Conservation (phyloP, 2,113 vertebrate genomes). For the Gavialis gangeticus region DNA sequence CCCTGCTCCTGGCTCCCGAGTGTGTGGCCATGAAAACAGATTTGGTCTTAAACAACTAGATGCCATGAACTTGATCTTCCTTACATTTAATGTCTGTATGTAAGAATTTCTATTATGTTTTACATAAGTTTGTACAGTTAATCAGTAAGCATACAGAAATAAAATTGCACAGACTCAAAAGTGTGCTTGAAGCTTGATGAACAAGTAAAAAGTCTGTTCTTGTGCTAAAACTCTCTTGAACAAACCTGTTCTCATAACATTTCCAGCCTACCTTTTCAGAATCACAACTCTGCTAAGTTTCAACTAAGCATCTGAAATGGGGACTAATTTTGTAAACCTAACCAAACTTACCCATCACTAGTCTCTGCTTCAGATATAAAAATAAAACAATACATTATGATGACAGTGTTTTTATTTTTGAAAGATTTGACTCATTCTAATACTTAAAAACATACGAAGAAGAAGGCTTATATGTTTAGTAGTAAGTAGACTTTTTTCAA, state of each 20-base stretch:
- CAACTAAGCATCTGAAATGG: neutral
- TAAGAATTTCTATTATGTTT: neutral
- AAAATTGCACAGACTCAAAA: neutral
- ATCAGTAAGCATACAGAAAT: neutral
- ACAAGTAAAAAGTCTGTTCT: neutral
- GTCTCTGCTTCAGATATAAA: neutral
- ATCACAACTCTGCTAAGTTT: neutral
- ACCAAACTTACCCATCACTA: neutral
- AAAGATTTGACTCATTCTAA: neutral
- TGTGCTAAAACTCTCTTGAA: constrained; percentile 5
- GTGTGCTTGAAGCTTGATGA: neutral
- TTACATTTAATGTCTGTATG: neutral
- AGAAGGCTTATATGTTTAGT: neutral
- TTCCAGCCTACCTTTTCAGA: constrained; percentile 1
- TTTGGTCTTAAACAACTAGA: neutral
- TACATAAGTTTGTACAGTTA: neutral
- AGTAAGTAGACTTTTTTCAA: neutral
- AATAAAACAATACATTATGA: neutral
- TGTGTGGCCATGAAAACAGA: neutral
- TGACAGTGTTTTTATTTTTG: neutral
- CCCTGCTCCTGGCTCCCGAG: too few species aligned
- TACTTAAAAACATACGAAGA: neutral
- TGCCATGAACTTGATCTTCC: neutral
- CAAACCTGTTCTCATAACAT: neutral
- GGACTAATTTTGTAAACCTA: neutral